Conservation (phyloP, 1,140 invertebrate genomes). For the Sminthurides bifidus region DNA sequence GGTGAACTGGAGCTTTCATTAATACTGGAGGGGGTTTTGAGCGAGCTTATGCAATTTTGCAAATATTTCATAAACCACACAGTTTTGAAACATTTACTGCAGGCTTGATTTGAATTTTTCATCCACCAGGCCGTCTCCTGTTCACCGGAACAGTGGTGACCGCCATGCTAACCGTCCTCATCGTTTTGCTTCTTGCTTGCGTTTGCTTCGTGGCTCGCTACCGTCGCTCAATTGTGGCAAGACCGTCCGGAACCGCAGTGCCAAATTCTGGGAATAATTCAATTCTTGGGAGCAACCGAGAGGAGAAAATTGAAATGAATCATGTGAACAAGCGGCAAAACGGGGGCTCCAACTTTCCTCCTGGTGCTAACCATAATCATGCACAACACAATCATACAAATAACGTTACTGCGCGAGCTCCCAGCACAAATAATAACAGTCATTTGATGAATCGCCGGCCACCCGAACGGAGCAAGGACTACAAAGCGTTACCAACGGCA, state of each 20-base stretch:
- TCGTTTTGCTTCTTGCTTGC: slow-evolving; percentile 49
- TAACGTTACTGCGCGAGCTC: slow-evolving; percentile 24
- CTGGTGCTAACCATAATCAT: neutral
- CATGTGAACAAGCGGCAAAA: slow-evolving; percentile 33
- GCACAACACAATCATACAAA: slow-evolving; percentile 4
- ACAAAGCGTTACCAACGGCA: slow-evolving; percentile 23
- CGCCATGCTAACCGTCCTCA: slow-evolving; percentile 43
- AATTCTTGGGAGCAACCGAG: neutral
- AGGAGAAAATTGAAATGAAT: slow-evolving; percentile 62
- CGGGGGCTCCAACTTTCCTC: slow-evolving; percentile 14
- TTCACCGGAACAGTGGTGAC: slow-evolving; percentile 47
- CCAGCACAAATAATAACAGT: neutral
- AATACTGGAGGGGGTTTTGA: too few species aligned
- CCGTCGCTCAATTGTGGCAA: neutral
- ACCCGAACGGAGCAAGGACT: neutral
- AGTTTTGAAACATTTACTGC: neutral
- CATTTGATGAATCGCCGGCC: neutral
- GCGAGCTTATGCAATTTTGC: too few species aligned
- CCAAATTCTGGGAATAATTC: neutral
- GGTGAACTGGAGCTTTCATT: too few species aligned
- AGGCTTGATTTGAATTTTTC: neutral
- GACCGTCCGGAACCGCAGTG: neutral
- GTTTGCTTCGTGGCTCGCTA: slow-evolving; percentile 33
- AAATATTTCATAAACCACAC: neutral
- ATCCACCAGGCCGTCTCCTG: slow-evolving; percentile 41